These are phyloP conservation scores for Hipposideros larvatus DNA, from an alignment of 2,797 vertebrate species.

Conservation along the genomic window DNA sequence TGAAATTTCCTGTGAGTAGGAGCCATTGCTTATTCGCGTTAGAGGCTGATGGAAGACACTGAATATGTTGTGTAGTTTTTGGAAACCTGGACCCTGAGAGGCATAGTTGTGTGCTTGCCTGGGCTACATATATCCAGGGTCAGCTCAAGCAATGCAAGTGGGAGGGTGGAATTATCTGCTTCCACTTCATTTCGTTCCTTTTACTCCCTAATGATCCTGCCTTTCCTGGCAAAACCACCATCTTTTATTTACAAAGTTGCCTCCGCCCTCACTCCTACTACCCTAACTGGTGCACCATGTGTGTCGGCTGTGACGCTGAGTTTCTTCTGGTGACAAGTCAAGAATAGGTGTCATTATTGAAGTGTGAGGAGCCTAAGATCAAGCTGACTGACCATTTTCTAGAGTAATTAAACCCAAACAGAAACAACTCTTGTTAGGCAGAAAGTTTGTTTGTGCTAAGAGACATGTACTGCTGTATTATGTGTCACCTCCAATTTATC, in stretches of 20 bases:
- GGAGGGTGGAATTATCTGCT: background rate
- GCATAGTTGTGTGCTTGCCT: background rate
- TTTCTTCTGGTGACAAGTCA: background rate
- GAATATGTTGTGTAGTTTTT: background rate
- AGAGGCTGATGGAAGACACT: background rate
- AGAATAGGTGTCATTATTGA: background rate
- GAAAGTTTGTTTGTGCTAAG: constrained; percentile 53
- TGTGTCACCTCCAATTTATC: constrained; percentile 51
- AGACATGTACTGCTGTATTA: constrained; percentile 40
- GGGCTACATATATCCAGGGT: background rate
- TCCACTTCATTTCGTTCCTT: constrained; percentile 16
- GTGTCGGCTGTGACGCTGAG: background rate
- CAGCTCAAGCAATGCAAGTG: background rate
- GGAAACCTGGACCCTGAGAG: background rate
- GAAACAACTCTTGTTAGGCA: constrained; percentile 45
- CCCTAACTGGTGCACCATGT: background rate
- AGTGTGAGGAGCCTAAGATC: background rate
- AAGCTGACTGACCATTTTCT: constrained; percentile 51
- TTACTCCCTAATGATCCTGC: background rate
- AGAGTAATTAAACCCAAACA: constrained; percentile 63
- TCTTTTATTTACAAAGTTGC: background rate
- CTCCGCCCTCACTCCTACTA: background rate
- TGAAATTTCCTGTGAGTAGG: background rate
- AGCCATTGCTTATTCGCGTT: background rate
- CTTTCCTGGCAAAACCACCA: background rate